Evolutionary conservation across 2,113 vertebrate species (phyloP).

Genomic region (Anarhynchus alexandrinus): DNA sequence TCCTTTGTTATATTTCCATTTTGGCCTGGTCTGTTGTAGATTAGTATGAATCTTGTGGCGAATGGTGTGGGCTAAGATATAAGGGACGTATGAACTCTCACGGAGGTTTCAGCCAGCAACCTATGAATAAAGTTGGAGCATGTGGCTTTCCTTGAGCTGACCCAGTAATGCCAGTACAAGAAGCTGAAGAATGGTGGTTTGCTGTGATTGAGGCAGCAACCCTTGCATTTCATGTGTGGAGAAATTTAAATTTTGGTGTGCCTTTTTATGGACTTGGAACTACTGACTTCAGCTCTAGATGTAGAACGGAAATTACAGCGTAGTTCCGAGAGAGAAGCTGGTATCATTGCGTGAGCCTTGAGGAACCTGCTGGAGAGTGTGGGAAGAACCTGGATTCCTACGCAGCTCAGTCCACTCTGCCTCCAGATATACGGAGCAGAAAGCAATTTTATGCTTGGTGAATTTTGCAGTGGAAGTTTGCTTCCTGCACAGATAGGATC

Average conservation of each 20-base stretch:
- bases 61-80: neutral
- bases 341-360: neutral
- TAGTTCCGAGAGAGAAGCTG: neutral
- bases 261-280: neutral
- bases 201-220: neutral
- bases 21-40: neutral
- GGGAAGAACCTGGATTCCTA: neutral
- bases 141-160: neutral
- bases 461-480: neutral
- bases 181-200: neutral
- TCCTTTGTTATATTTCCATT: neutral
- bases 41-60: neutral
- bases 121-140: neutral
- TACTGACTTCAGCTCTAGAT: neutral
- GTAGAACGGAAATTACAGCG: neutral
- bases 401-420: neutral
- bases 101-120: neutral
- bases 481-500: neutral
- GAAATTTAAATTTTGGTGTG: neutral
- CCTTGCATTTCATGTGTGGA: neutral
- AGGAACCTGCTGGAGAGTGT: neutral
- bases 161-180: neutral
- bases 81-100: neutral
- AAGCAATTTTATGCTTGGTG: neutral
- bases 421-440: neutral